Base-by-base conservation (phyloP, 2,113 vertebrate genomes). In the Dascyllus trimaculatus region DNA sequence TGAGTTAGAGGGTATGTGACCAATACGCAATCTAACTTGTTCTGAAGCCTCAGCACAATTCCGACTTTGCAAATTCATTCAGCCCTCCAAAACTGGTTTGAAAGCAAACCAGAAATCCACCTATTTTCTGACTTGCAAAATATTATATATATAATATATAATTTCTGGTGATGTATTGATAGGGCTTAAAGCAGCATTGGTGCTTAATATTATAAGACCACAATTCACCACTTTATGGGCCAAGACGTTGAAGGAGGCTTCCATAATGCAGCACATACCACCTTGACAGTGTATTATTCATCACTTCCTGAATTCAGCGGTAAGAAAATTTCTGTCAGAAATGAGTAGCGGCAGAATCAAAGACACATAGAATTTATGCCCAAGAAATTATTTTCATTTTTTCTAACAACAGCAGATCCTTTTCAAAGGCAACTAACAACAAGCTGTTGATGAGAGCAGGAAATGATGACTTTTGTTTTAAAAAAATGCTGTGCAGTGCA, bases 391-490 rank as follows among this genome's bases (percentile, higher is more conserved):
- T 62, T 49, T 25, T 29, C 43, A 25, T n/a, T 17, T 18, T 63
- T 21, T 7, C 40, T 43, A 59, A 35, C 53, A 51, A 61, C 1
- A 18, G 46, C 21, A 32, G 38, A 19, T 40, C n/a, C 19, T 18
- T 11, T 60, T 29, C 22, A 0, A 21, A 46, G 46, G 0, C 17
- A 11, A 6, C 14, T 67, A 43, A 72, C 10, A 14, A 24, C 40
- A 49, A 71, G 13, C 74, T 19, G 64, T 14, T 67, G 73, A 57
- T 63, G 74, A 32, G 25, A 65, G 56, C 49, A 43, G 26, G 5
- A 53, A 25, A 48, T 38, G 18, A 11, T 45, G 48, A 21, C 18
- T 14, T 35, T 35, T 51, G 19, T n/a, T n/a, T 4, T 49, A 18
- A n/a, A 21, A 21, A 21, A 19, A 22, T 13, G 29, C 25, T 19